A percentile compares a stretch with the other conserved stretches of the same genome.
These are phyloP conservation scores for Melinopterus prodromus DNA, from an alignment of 2,888 invertebrate species.

Conservation along the genomic window DNA sequence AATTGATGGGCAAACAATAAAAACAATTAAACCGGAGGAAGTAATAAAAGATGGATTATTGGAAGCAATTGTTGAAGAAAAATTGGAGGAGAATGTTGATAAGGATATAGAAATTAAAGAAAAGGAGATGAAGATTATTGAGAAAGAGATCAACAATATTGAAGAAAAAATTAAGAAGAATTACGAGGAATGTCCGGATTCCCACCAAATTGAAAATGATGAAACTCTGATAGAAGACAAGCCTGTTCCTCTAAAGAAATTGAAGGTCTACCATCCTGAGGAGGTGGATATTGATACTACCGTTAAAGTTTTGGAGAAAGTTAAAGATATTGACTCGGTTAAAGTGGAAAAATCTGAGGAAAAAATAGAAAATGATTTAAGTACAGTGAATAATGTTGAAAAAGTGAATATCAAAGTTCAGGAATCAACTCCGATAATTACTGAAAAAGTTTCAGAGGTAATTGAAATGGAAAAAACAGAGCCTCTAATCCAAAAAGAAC, in stretches of 20 bases:
- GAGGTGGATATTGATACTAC: background rate
- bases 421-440: background rate
- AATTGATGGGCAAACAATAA: constrained; percentile 61
- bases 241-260: constrained; percentile 7
- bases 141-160: constrained; percentile 28
- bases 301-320: constrained; percentile 7
- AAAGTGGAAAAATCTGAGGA: constrained; percentile 18
- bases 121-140: constrained; percentile 18
- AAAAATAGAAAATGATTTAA: background rate
- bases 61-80: constrained; percentile 31
- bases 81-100: constrained; percentile 27
- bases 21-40: constrained; percentile 58
- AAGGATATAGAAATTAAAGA: constrained; percentile 36
- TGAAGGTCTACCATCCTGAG: background rate
- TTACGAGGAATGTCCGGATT: background rate
- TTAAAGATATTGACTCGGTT: background rate
- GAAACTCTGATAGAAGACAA: background rate
- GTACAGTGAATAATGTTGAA: constrained; percentile 5
- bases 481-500: background rate
- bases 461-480: background rate
- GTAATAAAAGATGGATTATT: constrained; percentile 43
- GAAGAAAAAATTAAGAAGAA: constrained; percentile 27
- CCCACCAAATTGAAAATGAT: background rate
- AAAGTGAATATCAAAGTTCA: background rate
- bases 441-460: constrained; percentile 4